Evolutionary conservation across 2,113 vertebrate species (phyloP), one percentile per base, ranked within the genome.

Genomic region (Limanda limanda): DNA sequence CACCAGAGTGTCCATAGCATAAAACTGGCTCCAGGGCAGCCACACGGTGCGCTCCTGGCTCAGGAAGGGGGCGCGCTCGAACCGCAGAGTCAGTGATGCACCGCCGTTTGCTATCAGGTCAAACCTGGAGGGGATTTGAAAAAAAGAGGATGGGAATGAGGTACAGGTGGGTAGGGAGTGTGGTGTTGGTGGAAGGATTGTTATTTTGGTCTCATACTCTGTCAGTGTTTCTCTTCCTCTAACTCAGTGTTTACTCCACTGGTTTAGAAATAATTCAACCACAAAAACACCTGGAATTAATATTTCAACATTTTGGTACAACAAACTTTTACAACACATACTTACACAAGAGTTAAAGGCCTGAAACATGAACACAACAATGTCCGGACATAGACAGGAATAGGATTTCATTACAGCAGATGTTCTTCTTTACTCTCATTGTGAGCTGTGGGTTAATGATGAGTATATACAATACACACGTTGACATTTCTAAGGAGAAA

Each of bases 21-120:
- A 98, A 86, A 99, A 99, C 88, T 95, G 97, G 71, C 98, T 98
- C 98, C 98, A 99, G 0, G 98, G 98, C 78, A 99, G 91, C 98
- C 98, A 99, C 51, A 99, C 96, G 0, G 97, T 99, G 82, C 96
- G 97, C 78, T 99, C 97, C 92, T 99, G 98, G 91, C 96, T 98
- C 95, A 99, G 95, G 88, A 99, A 99, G 0, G 98, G 98, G 59
- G 98, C 97, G 1, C 98, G 95, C 80, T 99, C 97, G 63, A 99
- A 99, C 93, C 97, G 97, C 89, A 99, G 93, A 0, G 97, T 99
- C 74, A 99, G 88, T 63, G 98, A 97, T 25, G 96, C 95, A 1
- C 98, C 98, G 3, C 98, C 98, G 3, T 98, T 99, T 61, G 98
- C 97, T 57, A 99, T 95, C 92, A 99, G 95, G 94, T 99, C 98